Evolutionary conservation across 2,888 invertebrate species (phyloP).

Genomic region (Leucoma salicis): DNA sequence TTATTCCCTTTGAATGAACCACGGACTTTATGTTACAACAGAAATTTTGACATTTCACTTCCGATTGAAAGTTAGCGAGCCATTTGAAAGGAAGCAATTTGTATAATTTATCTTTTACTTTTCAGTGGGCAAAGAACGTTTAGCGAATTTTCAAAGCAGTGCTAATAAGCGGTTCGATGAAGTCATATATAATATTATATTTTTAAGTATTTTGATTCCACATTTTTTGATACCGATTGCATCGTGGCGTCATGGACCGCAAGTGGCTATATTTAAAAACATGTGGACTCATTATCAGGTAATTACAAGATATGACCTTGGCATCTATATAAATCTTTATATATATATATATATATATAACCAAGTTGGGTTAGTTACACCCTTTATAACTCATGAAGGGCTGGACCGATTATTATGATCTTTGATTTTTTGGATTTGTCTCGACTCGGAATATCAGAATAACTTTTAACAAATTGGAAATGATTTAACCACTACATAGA

Average conservation of each 20-base stretch:
- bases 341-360: too few relatives aligned
- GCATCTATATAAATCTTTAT: too few relatives aligned
- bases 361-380: too few relatives aligned
- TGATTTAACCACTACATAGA: too few relatives aligned
- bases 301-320: too few relatives aligned
- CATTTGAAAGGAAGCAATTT: slow-evolving; percentile 8
- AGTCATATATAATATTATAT: slow-evolving; percentile 88
- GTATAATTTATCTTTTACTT: slow-evolving; percentile 20
- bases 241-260: slow-evolving; percentile 86
- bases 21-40: slow-evolving; percentile 18
- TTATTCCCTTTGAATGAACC: too few relatives aligned
- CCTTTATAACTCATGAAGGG: too few relatives aligned
- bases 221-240: slow-evolving; percentile 86
- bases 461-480: too few relatives aligned
- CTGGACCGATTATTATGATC: too few relatives aligned
- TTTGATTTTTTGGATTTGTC: too few relatives aligned
- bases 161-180: slow-evolving; percentile 87
- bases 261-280: slow-evolving; percentile 89
- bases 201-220: slow-evolving; percentile 86
- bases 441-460: too few relatives aligned
- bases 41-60: slow-evolving; percentile 11
- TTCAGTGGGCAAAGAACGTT: slow-evolving; percentile 79
- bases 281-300: slow-evolving; percentile 91
- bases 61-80: slow-evolving; percentile 11
- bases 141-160: slow-evolving; percentile 77